These are phyloP conservation scores for Drosophila virilis DNA, from an alignment of 1,140 invertebrate species.

Conservation along the genomic window DNA sequence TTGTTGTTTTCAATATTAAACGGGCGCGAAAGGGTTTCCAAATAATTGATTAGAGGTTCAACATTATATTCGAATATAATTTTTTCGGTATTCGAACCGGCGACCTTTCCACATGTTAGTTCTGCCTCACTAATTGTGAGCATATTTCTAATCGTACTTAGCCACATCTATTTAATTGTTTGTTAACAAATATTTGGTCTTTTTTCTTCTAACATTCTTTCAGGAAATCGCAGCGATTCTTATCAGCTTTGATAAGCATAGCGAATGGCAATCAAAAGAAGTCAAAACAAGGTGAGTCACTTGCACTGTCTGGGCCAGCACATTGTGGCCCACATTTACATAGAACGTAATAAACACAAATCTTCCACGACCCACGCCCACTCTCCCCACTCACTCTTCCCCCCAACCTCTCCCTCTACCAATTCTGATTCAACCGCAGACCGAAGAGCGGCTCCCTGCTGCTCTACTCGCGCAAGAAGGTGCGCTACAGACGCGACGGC, in stretches of 20 bases:
- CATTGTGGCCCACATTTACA: conserved; percentile 4
- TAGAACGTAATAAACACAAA: conserved; percentile 5
- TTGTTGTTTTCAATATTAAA: too few species aligned
- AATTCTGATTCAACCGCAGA: conserved; percentile 85
- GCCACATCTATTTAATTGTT: not conserved
- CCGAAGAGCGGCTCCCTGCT: conserved; percentile 98
- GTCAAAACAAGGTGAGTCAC: conserved; percentile 95
- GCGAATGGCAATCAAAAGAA: conserved; percentile 98
- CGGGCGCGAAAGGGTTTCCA: too few species aligned
- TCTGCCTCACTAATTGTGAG: not conserved
- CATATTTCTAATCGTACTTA: not conserved
- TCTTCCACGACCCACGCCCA: not conserved
- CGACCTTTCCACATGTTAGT: too few species aligned
- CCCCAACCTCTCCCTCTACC: not conserved
- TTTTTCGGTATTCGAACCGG: too few species aligned
- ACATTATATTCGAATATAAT: too few species aligned
- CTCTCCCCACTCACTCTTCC: too few species aligned
- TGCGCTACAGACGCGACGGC: conserved; percentile 97
- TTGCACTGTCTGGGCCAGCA: not conserved
- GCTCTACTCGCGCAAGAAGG: conserved; percentile 97
- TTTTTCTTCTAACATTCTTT: conserved; percentile 84
- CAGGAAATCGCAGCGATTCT: conserved; percentile 99
- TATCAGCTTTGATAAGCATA: conserved; percentile 97
- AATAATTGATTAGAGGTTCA: too few species aligned
- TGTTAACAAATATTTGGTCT: conserved; percentile 41